Conservation (phyloP, 2,888 invertebrate genomes). For the Tachina fera region DNA sequence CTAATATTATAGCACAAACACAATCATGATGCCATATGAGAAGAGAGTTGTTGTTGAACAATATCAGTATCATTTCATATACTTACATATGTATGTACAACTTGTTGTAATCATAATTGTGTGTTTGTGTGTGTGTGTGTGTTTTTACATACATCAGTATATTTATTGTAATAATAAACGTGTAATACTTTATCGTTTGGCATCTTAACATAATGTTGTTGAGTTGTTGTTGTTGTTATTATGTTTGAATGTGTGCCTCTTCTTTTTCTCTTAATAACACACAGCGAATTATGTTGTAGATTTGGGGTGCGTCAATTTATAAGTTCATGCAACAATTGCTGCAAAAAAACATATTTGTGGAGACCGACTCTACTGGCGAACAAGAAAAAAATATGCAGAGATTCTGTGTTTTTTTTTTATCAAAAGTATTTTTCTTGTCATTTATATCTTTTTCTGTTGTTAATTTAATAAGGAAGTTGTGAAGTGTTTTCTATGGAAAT, state of each 20-base stretch:
- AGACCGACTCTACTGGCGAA: not conserved
- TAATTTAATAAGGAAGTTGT: slow-evolving; percentile 65
- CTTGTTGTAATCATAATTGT: slow-evolving; percentile 44
- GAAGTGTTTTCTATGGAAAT: slow-evolving; percentile 65
- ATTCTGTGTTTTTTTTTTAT: not conserved
- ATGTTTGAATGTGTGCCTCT: not conserved
- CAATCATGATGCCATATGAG: slow-evolving; percentile 56
- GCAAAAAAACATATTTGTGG: not conserved
- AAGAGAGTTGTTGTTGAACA: slow-evolving; percentile 56
- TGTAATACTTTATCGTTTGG: slow-evolving; percentile 65
- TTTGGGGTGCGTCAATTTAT: slow-evolving; percentile 73
- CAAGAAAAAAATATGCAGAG: slow-evolving; percentile 8
- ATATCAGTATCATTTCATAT: slow-evolving; percentile 43
- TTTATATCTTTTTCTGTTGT: slow-evolving; percentile 38
- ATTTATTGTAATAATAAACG: slow-evolving; percentile 57
- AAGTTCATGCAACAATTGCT: slow-evolving; percentile 70
- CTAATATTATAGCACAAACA: slow-evolving; percentile 47
- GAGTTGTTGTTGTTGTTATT: not conserved
- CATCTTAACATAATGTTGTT: slow-evolving; percentile 51
- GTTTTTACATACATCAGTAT: not conserved
- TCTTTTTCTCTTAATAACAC: slow-evolving; percentile 31
- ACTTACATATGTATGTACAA: slow-evolving; percentile 37
- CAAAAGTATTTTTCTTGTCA: slow-evolving; percentile 7
- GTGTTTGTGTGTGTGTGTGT: not conserved
- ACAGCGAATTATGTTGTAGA: slow-evolving; percentile 70